Evolutionary conservation across 2,113 vertebrate species (phyloP).

Genomic region (Empidonax traillii): DNA sequence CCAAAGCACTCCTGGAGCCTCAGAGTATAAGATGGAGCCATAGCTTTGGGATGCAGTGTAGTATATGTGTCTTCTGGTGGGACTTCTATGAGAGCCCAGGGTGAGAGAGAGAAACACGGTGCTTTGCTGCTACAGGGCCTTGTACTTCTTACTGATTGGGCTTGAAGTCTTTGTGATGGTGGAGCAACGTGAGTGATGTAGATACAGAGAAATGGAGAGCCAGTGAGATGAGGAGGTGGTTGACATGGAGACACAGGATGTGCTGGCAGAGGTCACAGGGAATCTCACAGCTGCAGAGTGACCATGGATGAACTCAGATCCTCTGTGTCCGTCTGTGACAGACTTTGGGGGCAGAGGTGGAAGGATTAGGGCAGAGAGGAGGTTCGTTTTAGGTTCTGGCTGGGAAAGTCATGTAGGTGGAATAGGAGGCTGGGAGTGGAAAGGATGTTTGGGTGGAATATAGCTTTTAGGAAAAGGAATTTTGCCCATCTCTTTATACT

Average conservation of each 20-base stretch:
- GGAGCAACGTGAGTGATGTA: background rate
- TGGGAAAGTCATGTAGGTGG: background rate
- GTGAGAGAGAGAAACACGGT: background rate
- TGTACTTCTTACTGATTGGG: rapidly evolving
- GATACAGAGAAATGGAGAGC: background rate
- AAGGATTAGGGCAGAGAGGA: background rate
- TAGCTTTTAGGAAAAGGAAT: background rate
- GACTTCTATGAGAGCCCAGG: background rate
- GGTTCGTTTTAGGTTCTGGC: background rate
- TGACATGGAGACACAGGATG: background rate
- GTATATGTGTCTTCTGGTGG: background rate
- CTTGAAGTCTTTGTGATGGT: background rate
- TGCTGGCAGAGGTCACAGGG: background rate
- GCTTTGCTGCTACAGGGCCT: background rate
- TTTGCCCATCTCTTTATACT: background rate
- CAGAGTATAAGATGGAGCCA: background rate
- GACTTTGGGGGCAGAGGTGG: background rate
- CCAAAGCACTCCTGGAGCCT: background rate
- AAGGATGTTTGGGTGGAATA: background rate
- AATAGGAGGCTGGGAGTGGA: background rate
- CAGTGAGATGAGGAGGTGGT: background rate
- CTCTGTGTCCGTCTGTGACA: background rate
- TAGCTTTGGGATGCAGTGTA: background rate
- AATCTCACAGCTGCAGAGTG: background rate
- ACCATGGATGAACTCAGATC: background rate